Evolutionary conservation across 2,888 invertebrate genomes (phyloP).

Genomic region (Beris morrisii): DNA sequence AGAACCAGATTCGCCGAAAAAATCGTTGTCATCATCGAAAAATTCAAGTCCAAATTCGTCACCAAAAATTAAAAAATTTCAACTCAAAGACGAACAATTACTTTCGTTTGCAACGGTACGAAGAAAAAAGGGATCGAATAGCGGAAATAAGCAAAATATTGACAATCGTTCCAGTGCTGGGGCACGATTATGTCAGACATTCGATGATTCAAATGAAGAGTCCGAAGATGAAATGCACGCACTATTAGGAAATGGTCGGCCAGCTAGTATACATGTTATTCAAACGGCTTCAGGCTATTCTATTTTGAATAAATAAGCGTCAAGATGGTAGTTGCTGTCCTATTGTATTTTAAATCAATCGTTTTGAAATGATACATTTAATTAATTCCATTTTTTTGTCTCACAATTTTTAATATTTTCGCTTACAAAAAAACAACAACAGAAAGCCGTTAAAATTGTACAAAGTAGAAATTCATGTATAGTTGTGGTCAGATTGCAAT

Average conservation of each 20-base stretch:
- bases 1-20: conserved; percentile 45
- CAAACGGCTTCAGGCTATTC: conserved; percentile 43
- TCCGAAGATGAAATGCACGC: conserved; percentile 43
- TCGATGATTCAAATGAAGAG: conserved; percentile 40
- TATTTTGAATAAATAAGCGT: conserved; percentile 42
- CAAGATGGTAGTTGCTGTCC: conserved; percentile 16
- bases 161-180: conserved; percentile 45
- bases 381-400: no score
- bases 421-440: no score
- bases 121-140: conserved; percentile 42
- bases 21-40: conserved; percentile 43
- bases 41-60: conserved; percentile 45
- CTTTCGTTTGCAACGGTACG: conserved; percentile 39
- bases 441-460: no score
- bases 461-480: no score
- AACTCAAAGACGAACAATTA: conserved; percentile 29
- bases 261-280: conserved; percentile 44
- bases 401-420: no score
- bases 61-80: conserved; percentile 41
- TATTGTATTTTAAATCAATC: background rate
- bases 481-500: no score
- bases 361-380: no score
- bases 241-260: conserved; percentile 43
- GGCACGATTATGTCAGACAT: conserved; percentile 42
- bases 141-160: conserved; percentile 36